phyloP scores from a whole-genome alignment of 1,140 invertebrate species.

The Kradibia gibbosae region DNA sequence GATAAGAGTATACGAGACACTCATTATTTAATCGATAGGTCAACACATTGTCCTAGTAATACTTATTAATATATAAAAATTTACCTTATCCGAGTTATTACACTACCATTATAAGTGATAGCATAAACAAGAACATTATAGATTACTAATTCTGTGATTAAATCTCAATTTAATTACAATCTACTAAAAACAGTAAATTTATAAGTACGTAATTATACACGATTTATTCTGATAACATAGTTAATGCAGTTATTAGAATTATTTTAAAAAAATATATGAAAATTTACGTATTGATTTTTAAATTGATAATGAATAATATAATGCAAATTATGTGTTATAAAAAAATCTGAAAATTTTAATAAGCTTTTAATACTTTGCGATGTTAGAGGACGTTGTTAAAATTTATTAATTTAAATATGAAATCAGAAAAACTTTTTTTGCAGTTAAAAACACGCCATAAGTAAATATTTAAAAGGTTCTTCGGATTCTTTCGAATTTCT shows the following conservation, averaged over 20 bases:
- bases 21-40: no score
- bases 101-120: no score
- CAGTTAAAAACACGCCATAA: background rate
- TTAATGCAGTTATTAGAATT: background rate
- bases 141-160: no score
- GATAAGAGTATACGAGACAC: no score
- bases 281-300: background rate
- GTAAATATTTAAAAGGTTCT: background rate
- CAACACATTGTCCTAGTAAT: no score
- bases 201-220: background rate
- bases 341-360: no score
- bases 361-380: background rate
- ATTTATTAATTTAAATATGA: background rate
- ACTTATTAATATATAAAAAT: no score
- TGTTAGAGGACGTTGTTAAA: background rate
- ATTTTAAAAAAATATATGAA: background rate
- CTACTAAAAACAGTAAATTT: background rate
- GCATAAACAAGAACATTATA: no score
- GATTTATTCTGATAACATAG: background rate
- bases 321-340: no score
- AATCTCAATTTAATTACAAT: no score
- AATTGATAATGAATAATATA: background rate
- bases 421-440: background rate
- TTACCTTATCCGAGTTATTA: no score
- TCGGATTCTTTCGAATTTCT: background rate